Base-by-base conservation (phyloP, 64 coral and sea anemone genomes). In the Stylophora pistillata region DNA sequence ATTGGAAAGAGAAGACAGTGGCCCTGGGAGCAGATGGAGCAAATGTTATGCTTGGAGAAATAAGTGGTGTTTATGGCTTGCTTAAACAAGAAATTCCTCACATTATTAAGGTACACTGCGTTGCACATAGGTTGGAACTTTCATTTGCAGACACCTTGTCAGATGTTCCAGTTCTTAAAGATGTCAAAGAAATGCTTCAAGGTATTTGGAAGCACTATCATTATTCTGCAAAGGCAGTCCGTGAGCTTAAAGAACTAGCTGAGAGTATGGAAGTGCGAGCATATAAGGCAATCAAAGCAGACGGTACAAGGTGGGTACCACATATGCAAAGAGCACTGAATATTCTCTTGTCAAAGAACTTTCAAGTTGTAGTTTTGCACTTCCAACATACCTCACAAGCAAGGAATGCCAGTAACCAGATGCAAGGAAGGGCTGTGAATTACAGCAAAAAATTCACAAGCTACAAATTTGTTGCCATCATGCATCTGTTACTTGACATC, bases 11-110 rank as follows among this genome's bases (percentile, higher is more conserved):
- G 62, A 81, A 71, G 41, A 69, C 65, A 71, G 88, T 90, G 60
- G 37, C 65, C 62, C 76, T 90, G 77, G 77, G 88, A 90, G 34
- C 88, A 81, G 89, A 91, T 91, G 89, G 89, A 75, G 80, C 89
- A 76, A 83, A 62, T 75, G 89, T 91, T 9, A 91, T 91, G 80
- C 70, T 91, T 85, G 80, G 79, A 82, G 34, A 92, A 71, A 73
- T 10, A 66, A 82, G 41, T 65, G 72, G 89, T 74, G 89, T 91
- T 61, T 91, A 84, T 85, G 80, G 25, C 69, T 76, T 76, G 53
- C 89, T 91, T 60, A 91, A 85, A 58, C 70, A 75, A 64, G 89
- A 86, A 85, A 76, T 91, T 14, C 89, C 89, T 13, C 69, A 76
- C 31, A 25, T 77, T 53, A 84, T 91, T 15, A 91, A 76, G 69